Evolutionary conservation across 2,113 vertebrate genomes (phyloP).

Genomic region (Ophiodon elongatus): DNA sequence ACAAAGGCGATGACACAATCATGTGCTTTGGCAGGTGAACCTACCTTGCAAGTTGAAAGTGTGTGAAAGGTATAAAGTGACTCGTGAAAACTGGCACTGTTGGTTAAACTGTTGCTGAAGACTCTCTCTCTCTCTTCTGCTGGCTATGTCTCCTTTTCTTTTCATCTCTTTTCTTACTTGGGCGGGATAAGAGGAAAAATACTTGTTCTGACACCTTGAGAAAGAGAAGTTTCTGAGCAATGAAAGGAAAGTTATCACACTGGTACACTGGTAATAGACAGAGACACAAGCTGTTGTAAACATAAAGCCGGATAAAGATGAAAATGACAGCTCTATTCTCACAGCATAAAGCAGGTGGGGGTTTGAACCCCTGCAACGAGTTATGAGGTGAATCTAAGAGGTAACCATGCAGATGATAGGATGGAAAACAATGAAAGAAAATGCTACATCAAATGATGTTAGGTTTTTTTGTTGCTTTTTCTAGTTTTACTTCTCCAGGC

Average conservation of each 20-base stretch:
- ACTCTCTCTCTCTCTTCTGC: constrained; percentile 18
- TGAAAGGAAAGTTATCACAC: not conserved
- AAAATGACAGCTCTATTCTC: not conserved
- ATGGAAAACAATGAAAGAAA: not conserved
- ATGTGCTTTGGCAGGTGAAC: constrained; percentile 43
- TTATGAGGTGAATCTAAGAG: not conserved
- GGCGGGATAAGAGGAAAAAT: not conserved
- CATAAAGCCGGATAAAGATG: no score
- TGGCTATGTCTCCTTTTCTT: not conserved
- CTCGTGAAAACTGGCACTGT: constrained; percentile 43
- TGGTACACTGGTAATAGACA: not conserved
- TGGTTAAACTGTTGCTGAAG: not conserved
- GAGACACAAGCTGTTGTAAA: not conserved
- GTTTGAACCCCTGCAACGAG: no score
- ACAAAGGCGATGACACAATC: constrained; percentile 61
- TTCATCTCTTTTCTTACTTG: not conserved
- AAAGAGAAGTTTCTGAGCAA: not conserved
- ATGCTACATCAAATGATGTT: not conserved
- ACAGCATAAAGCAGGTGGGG: not conserved
- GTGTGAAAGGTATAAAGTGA: constrained; percentile 77
- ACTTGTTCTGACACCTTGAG: constrained; percentile 27
- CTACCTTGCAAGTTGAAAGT: constrained; percentile 38
- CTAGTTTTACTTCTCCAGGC: not conserved
- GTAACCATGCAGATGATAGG: not conserved
- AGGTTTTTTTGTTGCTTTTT: not conserved